Conservation (phyloP, 2,888 invertebrate genomes). For the Protodeltote pygarga region DNA sequence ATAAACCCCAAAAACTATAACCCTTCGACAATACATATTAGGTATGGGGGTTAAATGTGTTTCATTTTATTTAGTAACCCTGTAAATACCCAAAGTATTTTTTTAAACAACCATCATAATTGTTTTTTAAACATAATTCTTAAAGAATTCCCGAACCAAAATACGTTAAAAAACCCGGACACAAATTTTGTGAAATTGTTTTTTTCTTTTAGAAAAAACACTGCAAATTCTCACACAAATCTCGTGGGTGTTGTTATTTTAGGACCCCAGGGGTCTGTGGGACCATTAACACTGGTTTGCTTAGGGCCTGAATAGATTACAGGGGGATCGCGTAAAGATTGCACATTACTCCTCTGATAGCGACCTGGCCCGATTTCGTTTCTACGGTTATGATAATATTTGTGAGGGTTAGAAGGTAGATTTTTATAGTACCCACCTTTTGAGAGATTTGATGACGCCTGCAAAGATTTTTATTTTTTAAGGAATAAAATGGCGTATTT, state of each 20-base stretch:
- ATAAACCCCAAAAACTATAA: too few species aligned
- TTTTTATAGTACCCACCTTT: too few species aligned
- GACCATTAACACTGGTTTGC: conserved; percentile 51
- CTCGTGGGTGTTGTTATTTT: conserved; percentile 52
- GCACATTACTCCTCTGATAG: conserved; percentile 38
- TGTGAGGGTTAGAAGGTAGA: background rate
- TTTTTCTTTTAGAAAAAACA: conserved; percentile 3
- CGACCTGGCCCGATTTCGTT: background rate
- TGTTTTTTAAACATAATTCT: background rate
- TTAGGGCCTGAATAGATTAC: conserved; percentile 57
- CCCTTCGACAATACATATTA: too few species aligned
- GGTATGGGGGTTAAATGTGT: too few species aligned
- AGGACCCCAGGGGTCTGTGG: conserved; percentile 39
- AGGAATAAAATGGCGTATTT: too few species aligned
- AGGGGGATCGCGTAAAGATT: conserved; percentile 45
- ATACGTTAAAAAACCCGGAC: conserved; percentile 5
- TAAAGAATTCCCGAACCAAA: background rate
- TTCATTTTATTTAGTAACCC: too few species aligned
- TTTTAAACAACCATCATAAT: background rate
- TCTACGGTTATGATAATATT: background rate
- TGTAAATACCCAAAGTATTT: too few species aligned
- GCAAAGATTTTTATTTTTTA: too few species aligned
- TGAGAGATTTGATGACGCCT: too few species aligned
- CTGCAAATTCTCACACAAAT: conserved; percentile 44
- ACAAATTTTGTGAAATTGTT: background rate